Evolutionary conservation across 2,797 vertebrate species (phyloP).

Genomic region (Sphaeramia orbicularis): DNA sequence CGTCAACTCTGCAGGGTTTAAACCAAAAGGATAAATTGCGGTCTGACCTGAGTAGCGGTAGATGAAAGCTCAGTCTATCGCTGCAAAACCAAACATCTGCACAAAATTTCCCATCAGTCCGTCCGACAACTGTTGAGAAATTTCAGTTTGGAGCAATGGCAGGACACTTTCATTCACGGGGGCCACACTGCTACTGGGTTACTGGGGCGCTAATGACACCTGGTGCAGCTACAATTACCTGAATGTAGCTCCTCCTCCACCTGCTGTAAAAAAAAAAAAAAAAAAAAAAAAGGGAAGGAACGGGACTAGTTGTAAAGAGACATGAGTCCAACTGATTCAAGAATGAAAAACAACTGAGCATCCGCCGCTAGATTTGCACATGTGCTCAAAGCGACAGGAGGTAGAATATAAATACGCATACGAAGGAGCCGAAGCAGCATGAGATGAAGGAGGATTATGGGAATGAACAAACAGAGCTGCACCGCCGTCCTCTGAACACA

Average conservation of each 20-base stretch:
- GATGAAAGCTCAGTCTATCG: neutral
- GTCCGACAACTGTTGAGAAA: neutral
- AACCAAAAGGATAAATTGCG: neutral
- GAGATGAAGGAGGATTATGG: constrained; percentile 32
- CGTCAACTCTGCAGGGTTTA: too few species aligned
- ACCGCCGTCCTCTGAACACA: constrained; percentile 6
- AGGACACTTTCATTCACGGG: too few species aligned
- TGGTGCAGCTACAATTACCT: constrained; percentile 22
- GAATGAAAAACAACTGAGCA: too few species aligned
- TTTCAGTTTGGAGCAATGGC: too few species aligned
- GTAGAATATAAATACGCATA: neutral
- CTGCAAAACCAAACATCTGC: too few species aligned
- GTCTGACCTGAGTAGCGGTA: neutral
- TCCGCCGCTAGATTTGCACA: too few species aligned
- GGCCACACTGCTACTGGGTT: neutral
- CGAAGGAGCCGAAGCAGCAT: neutral
- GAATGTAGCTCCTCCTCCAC: constrained; percentile 24
- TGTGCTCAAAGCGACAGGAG: neutral
- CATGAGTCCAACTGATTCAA: too few species aligned
- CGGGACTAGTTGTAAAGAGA: neutral
- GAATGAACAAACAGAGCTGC: neutral
- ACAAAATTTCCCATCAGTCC: neutral
- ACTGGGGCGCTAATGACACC: neutral
- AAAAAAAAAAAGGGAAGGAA: neutral
- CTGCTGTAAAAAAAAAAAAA: too few species aligned